These are phyloP conservation scores for Drosophila limbata DNA, from an alignment of 2,888 invertebrate genomes.

Conservation along the genomic window DNA sequence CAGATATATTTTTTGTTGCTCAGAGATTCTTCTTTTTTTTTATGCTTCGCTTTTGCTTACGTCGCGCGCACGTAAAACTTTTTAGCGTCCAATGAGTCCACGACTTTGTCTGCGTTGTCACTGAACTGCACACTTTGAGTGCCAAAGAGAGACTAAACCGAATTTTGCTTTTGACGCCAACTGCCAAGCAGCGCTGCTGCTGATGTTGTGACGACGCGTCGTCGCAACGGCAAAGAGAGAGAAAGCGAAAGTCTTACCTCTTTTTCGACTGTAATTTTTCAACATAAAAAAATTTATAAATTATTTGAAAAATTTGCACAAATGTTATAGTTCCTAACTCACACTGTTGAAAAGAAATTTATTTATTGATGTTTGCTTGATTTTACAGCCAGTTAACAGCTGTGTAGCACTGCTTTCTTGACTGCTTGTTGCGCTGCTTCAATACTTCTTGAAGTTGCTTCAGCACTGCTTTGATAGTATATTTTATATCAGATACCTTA, in stretches of 20 bases:
- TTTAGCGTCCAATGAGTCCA: slow-evolving; percentile 32
- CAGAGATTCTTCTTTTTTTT: slow-evolving; percentile 33
- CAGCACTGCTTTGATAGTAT: slow-evolving; percentile 13
- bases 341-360: neutral
- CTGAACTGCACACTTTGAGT: slow-evolving; percentile 63
- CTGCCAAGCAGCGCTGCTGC: slow-evolving; percentile 23
- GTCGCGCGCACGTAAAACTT: slow-evolving; percentile 54
- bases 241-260: slow-evolving; percentile 3
- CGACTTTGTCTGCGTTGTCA: slow-evolving; percentile 14
- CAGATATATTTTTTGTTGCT: slow-evolving; percentile 32
- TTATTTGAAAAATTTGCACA: neutral
- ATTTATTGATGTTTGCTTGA: neutral
- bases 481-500: neutral
- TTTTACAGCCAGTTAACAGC: neutral
- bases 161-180: slow-evolving; percentile 38
- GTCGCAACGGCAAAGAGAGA: neutral
- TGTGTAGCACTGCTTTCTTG: slow-evolving; percentile 27
- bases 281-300: neutral
- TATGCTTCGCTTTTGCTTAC: slow-evolving; percentile 50
- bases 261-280: neutral
- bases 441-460: neutral
- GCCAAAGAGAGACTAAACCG: slow-evolving; percentile 62
- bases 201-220: slow-evolving; percentile 29
- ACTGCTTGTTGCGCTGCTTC: slow-evolving; percentile 29
- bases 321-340: neutral